Conservation (phyloP, 2,797 vertebrate species). For the Poeciliopsis presidionis region DNA sequence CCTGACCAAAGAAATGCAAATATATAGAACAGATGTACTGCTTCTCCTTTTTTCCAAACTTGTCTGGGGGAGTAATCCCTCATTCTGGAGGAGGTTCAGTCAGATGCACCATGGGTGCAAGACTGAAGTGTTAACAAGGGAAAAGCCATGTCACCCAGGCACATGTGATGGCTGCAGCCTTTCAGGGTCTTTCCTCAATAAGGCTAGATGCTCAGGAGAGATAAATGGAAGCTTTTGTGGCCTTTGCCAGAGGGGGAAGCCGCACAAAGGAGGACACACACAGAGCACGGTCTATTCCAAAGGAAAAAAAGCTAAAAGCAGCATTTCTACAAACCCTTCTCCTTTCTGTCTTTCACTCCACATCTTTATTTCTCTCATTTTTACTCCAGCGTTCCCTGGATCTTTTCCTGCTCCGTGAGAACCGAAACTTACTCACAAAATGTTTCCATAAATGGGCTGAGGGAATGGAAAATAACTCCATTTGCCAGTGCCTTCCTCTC, state of each 20-base stretch:
- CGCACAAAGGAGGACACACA: slow-evolving; percentile 78
- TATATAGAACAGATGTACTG: slow-evolving; percentile 79
- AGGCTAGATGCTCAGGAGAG: slow-evolving; percentile 70
- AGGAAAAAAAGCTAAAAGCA: slow-evolving; percentile 71
- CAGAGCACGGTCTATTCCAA: slow-evolving; percentile 68
- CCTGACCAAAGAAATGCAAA: slow-evolving; percentile 82
- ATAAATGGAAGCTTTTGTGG: slow-evolving; percentile 79
- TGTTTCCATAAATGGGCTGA: slow-evolving; percentile 79
- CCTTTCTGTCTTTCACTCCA: slow-evolving; percentile 42
- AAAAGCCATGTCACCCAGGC: slow-evolving; percentile 76
- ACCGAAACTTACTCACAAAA: slow-evolving; percentile 70
- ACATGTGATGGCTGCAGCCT: slow-evolving; percentile 71
- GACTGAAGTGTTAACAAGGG: slow-evolving; percentile 77
- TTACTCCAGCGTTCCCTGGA: slow-evolving; percentile 46
- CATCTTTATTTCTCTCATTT: slow-evolving; percentile 49
- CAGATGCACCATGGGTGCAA: slow-evolving; percentile 54
- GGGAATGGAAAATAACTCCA: slow-evolving; percentile 81
- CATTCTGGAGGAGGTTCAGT: slow-evolving; percentile 51
- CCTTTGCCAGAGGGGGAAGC: slow-evolving; percentile 72
- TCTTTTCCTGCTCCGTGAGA: slow-evolving; percentile 72
- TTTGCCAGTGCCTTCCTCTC: slow-evolving; percentile 65
- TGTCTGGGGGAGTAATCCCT: slow-evolving; percentile 70
- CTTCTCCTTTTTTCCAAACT: slow-evolving; percentile 53
- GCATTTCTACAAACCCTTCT: slow-evolving; percentile 53
- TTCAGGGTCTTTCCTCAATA: slow-evolving; percentile 70